Base-by-base conservation (phyloP, 2,888 invertebrate species). In the Nematopogon swammerdamellus region DNA sequence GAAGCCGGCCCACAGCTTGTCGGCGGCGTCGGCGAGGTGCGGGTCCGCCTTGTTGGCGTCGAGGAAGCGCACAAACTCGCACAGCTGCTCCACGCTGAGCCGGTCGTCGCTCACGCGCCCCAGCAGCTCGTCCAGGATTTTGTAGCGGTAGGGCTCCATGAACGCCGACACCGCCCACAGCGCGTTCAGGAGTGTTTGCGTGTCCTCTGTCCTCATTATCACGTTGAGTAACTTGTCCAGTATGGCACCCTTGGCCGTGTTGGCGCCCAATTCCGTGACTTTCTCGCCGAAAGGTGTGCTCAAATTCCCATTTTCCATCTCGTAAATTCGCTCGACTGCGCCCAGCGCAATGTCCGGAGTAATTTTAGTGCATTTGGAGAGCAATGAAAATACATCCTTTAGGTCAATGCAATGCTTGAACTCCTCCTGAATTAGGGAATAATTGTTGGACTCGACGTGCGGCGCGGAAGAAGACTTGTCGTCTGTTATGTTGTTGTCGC, bases 1-100 rank as follows among this genome's bases (percentile, higher is more conserved):
- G 57, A 89, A 80, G 10, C 86, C 87, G 51, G 83, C 72, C 88
- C 88, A 89, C 42, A 88, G 64, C 60, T 84, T 83, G 56, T 89
- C 87, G 51, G 85, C 73, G 8, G 75, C 75, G 19, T 80, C 74
- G 19, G 72, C 67, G 62, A 82, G 82, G 52, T 70, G 76, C 3
- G 64, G 58, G 53, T 81, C 73, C 45, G 64, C 52, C 57, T 65
- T 77, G 58, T 82, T 80, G 48, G 65, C 67, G 14, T 77, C 73
- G 29, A 88, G 67, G 56, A 82, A 77, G 36, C 66, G 68, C n/a
- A 84, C 70, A 52, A 85, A 79, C 49, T 82, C 70, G 60, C 86
- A 85, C 5, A 88, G 63, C 55, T 89, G 84, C 14, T 71, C 66
- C 4, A 89, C 58, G 18, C 68, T 67, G 44, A 88, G 67, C 51